Evolutionary conservation across 2,888 invertebrate genomes (phyloP).

Genomic region (Drosophila sordidula): DNA sequence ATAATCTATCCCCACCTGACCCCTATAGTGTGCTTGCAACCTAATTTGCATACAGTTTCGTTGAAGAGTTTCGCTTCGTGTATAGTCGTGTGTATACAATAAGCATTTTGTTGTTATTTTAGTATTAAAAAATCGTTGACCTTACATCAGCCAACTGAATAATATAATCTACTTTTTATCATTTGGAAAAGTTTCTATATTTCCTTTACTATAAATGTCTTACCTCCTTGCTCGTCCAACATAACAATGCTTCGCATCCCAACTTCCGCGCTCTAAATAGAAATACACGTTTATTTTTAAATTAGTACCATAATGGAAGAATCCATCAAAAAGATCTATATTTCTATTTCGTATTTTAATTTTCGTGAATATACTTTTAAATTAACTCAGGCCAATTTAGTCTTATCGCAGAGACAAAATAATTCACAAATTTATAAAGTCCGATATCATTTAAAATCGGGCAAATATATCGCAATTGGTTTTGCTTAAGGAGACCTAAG

Average conservation of each 20-base stretch:
- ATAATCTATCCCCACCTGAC: neutral
- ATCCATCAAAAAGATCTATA: constrained; percentile 13
- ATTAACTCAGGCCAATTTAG: neutral
- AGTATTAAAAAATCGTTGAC: neutral
- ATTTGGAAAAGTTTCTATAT: constrained; percentile 5
- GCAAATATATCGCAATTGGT: neutral
- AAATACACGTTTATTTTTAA: constrained; percentile 84
- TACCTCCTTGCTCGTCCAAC: constrained; percentile 99
- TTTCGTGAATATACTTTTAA: constrained; percentile 2
- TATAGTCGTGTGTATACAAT: neutral
- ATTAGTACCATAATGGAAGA: constrained; percentile 55
- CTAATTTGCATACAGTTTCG: neutral
- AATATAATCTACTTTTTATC: constrained; percentile 6
- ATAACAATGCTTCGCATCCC: constrained; percentile 99
- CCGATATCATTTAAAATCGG: neutral
- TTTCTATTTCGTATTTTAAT: constrained; percentile 26
- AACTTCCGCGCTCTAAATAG: constrained; percentile 99
- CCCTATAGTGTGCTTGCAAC: neutral
- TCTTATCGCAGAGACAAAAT: neutral
- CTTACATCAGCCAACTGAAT: neutral
- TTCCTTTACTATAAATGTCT: constrained; percentile 85
- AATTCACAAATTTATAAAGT: neutral
- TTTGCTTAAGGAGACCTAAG: no score
- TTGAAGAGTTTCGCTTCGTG: neutral
- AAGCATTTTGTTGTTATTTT: neutral